These are phyloP conservation scores for Halocaridina rubra DNA, from an alignment of 2,888 invertebrate species.

Conservation along the genomic window DNA sequence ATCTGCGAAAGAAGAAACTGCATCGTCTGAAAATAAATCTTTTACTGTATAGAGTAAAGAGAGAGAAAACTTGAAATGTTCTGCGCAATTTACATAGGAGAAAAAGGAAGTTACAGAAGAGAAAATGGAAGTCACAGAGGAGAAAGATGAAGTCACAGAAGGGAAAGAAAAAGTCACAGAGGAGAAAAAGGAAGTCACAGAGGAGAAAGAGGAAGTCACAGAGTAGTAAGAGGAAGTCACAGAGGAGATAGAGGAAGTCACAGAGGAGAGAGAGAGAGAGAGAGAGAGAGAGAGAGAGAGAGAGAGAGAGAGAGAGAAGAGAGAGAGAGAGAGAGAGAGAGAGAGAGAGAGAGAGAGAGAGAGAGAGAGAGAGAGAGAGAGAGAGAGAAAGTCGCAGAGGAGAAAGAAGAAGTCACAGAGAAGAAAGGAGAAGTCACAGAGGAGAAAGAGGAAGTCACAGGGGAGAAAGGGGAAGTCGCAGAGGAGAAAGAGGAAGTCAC, in stretches of 20 bases:
- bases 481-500: not conserved
- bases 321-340: not conserved
- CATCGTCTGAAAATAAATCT: no score
- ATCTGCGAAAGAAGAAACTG: no score
- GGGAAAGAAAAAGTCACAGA: not conserved
- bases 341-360: constrained; percentile 24
- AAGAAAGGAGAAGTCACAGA: not conserved
- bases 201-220: not conserved
- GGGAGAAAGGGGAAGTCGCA: not conserved
- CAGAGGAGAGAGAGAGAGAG: not conserved
- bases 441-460: not conserved
- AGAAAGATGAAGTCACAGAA: not conserved
- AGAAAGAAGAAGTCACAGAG: not conserved
- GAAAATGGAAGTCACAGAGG: not conserved
- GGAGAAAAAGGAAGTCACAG: not conserved
- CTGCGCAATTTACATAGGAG: no score
- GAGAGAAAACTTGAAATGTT: no score
- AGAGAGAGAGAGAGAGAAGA: constrained; percentile 1
- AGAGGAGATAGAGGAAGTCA: not conserved
- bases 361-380: not conserved
- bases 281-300: not conserved
- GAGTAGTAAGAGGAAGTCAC: not conserved
- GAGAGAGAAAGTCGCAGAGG: not conserved
- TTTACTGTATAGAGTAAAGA: no score
- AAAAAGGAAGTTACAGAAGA: not conserved